Base-by-base conservation (phyloP, 2,888 invertebrate genomes). In the Horisme vitalbata region DNA sequence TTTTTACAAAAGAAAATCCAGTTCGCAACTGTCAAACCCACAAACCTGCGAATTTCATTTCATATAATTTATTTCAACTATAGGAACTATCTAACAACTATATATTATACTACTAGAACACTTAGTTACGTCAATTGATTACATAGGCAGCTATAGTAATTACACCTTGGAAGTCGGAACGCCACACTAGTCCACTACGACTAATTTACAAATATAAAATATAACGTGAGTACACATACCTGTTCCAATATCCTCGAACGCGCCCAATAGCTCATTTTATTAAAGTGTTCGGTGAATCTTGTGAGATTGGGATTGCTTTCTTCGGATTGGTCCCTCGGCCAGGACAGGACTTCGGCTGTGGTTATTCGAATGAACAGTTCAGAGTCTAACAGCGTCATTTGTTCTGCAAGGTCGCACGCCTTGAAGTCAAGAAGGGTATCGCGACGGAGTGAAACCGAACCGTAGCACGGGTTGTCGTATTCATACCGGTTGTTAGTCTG, bases 251-350 rank as follows among this genome's bases (percentile, higher is more conserved):
- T 98, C 74, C 96, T 92, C 2, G 99, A 97, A 41, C 99, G 91
- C 27, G 98, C 98, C 99, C 99, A 99, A 74, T 96, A 99, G 46
- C 98, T 98, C 97, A 99, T 98, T 89, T 99, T 99, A 79, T 99
- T 99, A 83, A 99, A 99, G 85, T 99, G 99, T 79, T 99, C 98
- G 0, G 99, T 99, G 78, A 99, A 99, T 59, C 95, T 91, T 20
- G 98, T 98, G 45, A 99, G 91, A 84, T 99, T 99, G 2, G 99
- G 99, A 73, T 98, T 98, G 63, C 96, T 93, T 75, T 99, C 98
- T 81, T 99, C 99, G 58, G 96, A 97, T 83, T 99, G 99, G 78
- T 99, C 98, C 70, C 97, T 95, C 23, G 99, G 97, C 98, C 99
- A 99, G 63, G 98, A 94, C 57, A 99, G 89, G 54, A 99, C 96